Conservation (phyloP, 92 coral and sea anemone species). For the Epizoanthus illoricatus region DNA sequence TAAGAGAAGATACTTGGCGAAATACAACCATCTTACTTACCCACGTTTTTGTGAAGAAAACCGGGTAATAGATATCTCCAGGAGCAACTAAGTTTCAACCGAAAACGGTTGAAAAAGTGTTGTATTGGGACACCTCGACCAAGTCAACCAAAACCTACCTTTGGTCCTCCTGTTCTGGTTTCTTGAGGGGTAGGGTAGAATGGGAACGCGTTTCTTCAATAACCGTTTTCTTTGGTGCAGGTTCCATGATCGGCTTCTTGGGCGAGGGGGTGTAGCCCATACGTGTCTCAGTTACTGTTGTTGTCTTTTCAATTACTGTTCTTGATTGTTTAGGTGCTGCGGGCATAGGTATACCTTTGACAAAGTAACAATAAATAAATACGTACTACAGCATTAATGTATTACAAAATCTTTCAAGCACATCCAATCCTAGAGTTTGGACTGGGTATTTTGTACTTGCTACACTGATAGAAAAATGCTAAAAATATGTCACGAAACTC, state of each 20-base stretch:
- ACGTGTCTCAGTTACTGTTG: constrained; percentile 42
- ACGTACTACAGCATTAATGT: background rate
- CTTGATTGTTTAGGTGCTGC: constrained; percentile 25
- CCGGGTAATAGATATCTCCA: too few relatives aligned
- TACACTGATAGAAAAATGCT: too few relatives aligned
- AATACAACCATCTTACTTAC: too few relatives aligned
- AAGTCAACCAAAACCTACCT: constrained; percentile 1
- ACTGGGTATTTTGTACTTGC: too few relatives aligned
- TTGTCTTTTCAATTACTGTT: constrained; percentile 56
- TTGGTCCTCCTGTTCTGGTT: constrained; percentile 54
- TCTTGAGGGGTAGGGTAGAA: constrained; percentile 58
- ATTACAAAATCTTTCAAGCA: too few relatives aligned
- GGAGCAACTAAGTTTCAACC: too few relatives aligned
- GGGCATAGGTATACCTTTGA: constrained; percentile 34
- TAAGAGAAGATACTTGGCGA: too few relatives aligned
- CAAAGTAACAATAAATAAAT: background rate
- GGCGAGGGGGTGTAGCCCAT: constrained; percentile 54
- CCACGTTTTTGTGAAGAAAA: too few relatives aligned
- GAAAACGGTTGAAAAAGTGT: too few relatives aligned
- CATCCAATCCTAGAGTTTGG: too few relatives aligned
- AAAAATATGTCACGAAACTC: too few relatives aligned
- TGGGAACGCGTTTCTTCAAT: constrained; percentile 62
- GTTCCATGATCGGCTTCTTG: constrained; percentile 49
- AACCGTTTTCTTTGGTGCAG: constrained; percentile 52
- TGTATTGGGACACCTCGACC: too few relatives aligned